Percentiles rank a stretch among this genome's conserved stretches.
These are phyloP conservation scores for Subacronicta megacephala DNA, from an alignment of 2,888 invertebrate species.

Conservation along the genomic window DNA sequence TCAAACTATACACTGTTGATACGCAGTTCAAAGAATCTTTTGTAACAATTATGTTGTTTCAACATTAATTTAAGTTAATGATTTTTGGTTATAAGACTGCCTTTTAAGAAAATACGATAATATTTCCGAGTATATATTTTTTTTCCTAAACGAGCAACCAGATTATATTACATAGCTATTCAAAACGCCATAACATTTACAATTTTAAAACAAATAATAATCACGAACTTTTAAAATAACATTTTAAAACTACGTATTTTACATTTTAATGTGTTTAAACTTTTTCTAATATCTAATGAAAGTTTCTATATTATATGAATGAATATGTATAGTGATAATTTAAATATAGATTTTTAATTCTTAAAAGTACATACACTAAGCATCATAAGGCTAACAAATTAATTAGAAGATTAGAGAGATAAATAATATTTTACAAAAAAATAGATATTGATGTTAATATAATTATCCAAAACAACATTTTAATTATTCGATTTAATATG, in stretches of 20 bases:
- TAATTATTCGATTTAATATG: background rate
- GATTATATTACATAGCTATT: constrained; percentile 66
- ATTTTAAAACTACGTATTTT: constrained; percentile 56
- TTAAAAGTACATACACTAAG: constrained; percentile 26
- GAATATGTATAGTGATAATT: constrained; percentile 60
- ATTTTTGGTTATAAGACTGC: constrained; percentile 11
- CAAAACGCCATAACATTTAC: constrained; percentile 68
- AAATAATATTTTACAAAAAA: constrained; percentile 17
- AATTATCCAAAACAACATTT: background rate
- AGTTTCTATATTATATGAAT: constrained; percentile 42
- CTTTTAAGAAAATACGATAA: constrained; percentile 6
- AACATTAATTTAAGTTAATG: background rate
- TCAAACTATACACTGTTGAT: constrained; percentile 23
- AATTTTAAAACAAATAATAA: constrained; percentile 52
- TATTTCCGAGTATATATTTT: constrained; percentile 34
- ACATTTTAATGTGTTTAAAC: constrained; percentile 52
- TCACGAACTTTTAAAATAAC: constrained; percentile 55
- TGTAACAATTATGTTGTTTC: background rate
- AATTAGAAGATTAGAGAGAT: background rate
- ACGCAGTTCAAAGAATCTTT: constrained; percentile 1
- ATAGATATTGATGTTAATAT: background rate
- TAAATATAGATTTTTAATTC: constrained; percentile 20
- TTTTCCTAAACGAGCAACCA: constrained; percentile 44
- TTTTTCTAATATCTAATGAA: constrained; percentile 49
- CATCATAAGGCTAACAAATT: constrained; percentile 11